A percentile compares a stretch with the other conserved stretches of the same genome.
phyloP scores from a whole-genome alignment of 2,797 vertebrate genomes.

The Argya squamiceps region DNA sequence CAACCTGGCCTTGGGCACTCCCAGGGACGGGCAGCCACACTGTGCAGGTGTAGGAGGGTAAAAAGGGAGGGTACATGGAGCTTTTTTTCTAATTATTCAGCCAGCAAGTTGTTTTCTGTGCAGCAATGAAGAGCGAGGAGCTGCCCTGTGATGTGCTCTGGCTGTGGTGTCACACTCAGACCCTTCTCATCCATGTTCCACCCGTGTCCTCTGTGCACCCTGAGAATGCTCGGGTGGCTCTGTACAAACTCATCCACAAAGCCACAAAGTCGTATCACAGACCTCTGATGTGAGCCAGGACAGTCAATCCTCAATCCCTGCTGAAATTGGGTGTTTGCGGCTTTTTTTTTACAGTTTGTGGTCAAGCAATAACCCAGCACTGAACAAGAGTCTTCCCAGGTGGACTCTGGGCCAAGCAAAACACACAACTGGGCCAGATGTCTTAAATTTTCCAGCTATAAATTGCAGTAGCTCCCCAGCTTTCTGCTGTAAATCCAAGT shows the following conservation, averaged over 20 bases:
- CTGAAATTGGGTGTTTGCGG: not conserved
- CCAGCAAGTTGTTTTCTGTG: not conserved
- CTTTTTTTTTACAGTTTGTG: not conserved
- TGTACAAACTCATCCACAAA: not conserved
- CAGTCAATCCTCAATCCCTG: fast-evolving
- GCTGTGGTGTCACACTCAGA: not conserved
- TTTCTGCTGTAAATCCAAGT: not conserved
- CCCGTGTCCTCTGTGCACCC: fast-evolving
- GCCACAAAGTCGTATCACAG: not conserved
- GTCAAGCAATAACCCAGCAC: not conserved
- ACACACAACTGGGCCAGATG: not conserved
- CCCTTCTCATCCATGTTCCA: not conserved
- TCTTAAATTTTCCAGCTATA: not conserved
- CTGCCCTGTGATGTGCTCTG: not conserved
- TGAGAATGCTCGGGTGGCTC: not conserved
- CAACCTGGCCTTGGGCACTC: fast-evolving
- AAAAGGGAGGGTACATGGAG: fast-evolving
- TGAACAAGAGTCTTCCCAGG: not conserved
- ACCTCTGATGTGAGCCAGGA: not conserved
- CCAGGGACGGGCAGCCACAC: not conserved
- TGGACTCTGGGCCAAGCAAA: not conserved
- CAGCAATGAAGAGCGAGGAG: not conserved
- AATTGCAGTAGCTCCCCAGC: not conserved
- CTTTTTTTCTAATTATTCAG: not conserved
- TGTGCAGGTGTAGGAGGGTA: not conserved